Evolutionary conservation across 2,797 vertebrate genomes (phyloP).

Genomic region (Leptoclinus maculatus): DNA sequence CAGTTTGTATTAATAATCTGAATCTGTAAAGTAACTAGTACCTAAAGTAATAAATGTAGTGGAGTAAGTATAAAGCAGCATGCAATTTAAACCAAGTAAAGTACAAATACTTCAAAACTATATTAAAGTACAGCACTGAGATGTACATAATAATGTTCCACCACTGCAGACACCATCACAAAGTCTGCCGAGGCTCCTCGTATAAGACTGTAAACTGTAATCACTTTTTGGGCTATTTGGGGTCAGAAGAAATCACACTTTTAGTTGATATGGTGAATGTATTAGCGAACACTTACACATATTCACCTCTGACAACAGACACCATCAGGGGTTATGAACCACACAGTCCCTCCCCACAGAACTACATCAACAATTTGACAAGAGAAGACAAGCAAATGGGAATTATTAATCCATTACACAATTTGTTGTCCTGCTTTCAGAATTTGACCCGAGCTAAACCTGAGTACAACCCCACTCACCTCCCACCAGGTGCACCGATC

Average conservation of each 20-base stretch:
- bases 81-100: no score
- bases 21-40: no score
- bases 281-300: neutral
- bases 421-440: constrained; percentile 11
- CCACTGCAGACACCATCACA: neutral
- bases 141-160: neutral
- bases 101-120: no score
- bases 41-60: no score
- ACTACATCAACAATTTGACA: neutral
- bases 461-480: neutral
- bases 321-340: neutral
- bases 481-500: neutral
- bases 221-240: neutral
- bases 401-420: neutral
- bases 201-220: neutral
- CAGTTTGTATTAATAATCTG: no score
- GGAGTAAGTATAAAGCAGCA: no score
- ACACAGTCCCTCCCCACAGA: neutral
- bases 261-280: neutral
- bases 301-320: neutral
- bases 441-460: constrained; percentile 6
- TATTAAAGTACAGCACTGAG: neutral
- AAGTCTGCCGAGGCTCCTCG: neutral
- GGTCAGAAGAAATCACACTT: neutral
- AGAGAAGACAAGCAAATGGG: neutral